phyloP scores from a whole-genome alignment of 2,888 invertebrate genomes.

The Apeira syringaria region DNA sequence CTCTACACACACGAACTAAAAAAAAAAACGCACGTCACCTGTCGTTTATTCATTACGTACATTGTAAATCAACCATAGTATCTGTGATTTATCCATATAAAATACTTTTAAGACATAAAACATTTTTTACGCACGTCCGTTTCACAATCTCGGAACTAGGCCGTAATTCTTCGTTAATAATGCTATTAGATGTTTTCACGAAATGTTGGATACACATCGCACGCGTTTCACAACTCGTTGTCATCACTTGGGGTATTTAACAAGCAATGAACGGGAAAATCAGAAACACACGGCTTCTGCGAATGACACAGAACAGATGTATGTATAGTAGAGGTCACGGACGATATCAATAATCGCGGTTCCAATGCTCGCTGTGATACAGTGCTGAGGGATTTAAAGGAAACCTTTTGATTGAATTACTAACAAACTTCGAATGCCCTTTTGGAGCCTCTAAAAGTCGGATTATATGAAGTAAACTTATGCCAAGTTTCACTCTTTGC shows the following conservation, averaged over 20 bases:
- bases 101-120: conserved; percentile 22
- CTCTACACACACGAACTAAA: conserved; percentile 8
- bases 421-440: no score
- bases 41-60: conserved; percentile 20
- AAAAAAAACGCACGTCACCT: conserved; percentile 9
- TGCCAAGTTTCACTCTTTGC: no score
- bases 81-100: conserved; percentile 22
- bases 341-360: conserved; percentile 19
- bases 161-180: conserved; percentile 20
- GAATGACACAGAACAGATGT: conserved; percentile 23
- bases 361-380: conserved; percentile 10
- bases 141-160: conserved; percentile 19
- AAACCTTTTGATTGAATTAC: no score
- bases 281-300: conserved; percentile 11
- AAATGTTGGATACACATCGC: conserved; percentile 14
- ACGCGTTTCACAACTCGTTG: conserved; percentile 13
- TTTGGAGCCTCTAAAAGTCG: no score
- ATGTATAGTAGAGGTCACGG: conserved; percentile 20
- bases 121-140: conserved; percentile 9
- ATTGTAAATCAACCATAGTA: conserved; percentile 31
- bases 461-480: no score
- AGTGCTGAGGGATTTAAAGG: conserved; percentile 21
- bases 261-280: conserved; percentile 18
- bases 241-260: conserved; percentile 17
- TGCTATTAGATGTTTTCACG: conserved; percentile 9